These are phyloP conservation scores for Tetramorium alpestre DNA, from an alignment of 1,140 invertebrate species.

Conservation along the genomic window DNA sequence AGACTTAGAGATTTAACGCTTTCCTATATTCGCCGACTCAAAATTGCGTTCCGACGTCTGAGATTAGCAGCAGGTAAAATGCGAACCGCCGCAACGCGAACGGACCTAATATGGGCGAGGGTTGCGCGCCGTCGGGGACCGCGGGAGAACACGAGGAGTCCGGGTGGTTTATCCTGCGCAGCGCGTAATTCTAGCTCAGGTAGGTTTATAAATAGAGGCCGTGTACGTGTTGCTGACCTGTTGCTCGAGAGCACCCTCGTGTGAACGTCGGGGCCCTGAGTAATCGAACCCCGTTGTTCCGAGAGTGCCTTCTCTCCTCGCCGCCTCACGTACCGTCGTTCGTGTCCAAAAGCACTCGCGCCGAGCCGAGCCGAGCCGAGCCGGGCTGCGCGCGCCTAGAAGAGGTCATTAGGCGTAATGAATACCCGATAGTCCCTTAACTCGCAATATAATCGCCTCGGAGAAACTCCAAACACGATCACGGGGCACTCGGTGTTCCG, in stretches of 20 bases:
- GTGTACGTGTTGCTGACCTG: slow-evolving; percentile 81
- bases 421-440: slow-evolving; percentile 73
- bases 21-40: neutral
- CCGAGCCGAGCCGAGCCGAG: slow-evolving; percentile 61
- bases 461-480: slow-evolving; percentile 57
- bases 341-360: slow-evolving; percentile 73
- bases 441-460: slow-evolving; percentile 71
- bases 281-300: slow-evolving; percentile 81
- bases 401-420: slow-evolving; percentile 75
- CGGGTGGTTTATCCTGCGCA: slow-evolving; percentile 66
- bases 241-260: slow-evolving; percentile 82
- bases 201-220: slow-evolving; percentile 82
- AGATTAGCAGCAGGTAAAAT: slow-evolving; percentile 60
- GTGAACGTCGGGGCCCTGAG: slow-evolving; percentile 80
- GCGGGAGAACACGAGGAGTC: slow-evolving; percentile 70
- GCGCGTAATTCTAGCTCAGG: slow-evolving; percentile 80
- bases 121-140: slow-evolving; percentile 25
- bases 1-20: neutral
- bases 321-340: slow-evolving; percentile 71
- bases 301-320: slow-evolving; percentile 66
- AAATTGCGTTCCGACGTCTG: slow-evolving; percentile 7
- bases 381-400: slow-evolving; percentile 12
- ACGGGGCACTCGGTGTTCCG: slow-evolving; percentile 17
- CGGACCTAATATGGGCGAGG: slow-evolving; percentile 65
- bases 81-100: slow-evolving; percentile 60